These are phyloP conservation scores for Pelobates cultripes DNA, from an alignment of 2,797 vertebrate species.

Conservation along the genomic window DNA sequence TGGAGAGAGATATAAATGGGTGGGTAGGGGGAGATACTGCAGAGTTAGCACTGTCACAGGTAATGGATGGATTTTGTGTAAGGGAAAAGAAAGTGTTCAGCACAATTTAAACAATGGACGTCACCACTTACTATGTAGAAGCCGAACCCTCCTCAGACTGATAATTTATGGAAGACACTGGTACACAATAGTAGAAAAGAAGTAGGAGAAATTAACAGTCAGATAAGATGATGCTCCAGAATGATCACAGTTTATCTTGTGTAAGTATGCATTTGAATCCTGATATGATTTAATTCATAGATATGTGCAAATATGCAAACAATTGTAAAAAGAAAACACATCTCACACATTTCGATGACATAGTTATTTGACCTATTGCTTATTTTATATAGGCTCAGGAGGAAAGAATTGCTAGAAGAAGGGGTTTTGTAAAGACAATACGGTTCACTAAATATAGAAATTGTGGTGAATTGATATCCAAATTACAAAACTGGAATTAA, in stretches of 20 bases:
- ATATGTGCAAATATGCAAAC: too few species aligned
- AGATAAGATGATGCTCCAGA: neutral
- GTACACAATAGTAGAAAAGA: neutral
- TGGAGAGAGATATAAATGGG: slow-evolving; percentile 21
- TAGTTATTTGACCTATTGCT: too few species aligned
- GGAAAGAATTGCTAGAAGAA: too few species aligned
- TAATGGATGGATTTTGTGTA: slow-evolving; percentile 47
- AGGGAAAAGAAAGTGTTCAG: slow-evolving; percentile 46
- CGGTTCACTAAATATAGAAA: too few species aligned
- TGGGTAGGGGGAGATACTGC: slow-evolving; percentile 33
- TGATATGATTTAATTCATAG: too few species aligned
- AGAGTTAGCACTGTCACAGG: slow-evolving; percentile 51
- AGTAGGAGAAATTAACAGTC: too few species aligned
- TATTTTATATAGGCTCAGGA: too few species aligned
- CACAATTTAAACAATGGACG: slow-evolving; percentile 44
- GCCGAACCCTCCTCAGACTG: neutral
- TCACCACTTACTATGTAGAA: slow-evolving; percentile 17
- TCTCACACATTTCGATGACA: too few species aligned
- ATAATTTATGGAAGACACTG: neutral
- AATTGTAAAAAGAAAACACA: too few species aligned
- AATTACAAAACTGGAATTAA: too few species aligned
- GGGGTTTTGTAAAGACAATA: too few species aligned
- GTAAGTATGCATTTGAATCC: neutral
- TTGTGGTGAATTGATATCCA: too few species aligned
- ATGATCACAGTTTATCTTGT: neutral